Conservation (phyloP, 2,888 invertebrate genomes). For the Standfussiana lucernea region DNA sequence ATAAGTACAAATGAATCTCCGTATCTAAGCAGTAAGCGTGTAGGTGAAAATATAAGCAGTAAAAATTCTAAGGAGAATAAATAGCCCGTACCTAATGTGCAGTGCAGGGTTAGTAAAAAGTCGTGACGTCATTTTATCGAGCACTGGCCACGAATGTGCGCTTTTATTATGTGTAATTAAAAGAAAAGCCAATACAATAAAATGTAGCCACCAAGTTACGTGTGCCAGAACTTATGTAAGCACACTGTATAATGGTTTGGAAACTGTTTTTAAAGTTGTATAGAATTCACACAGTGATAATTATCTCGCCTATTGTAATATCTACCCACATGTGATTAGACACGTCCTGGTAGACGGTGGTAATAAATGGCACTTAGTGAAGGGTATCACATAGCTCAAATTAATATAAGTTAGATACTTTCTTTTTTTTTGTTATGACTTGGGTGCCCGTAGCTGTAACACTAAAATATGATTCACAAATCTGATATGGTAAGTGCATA, state of each 20-base stretch:
- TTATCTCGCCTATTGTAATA: constrained; percentile 63
- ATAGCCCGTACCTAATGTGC: constrained; percentile 55
- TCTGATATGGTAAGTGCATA: neutral
- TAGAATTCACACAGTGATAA: constrained; percentile 71
- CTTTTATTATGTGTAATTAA: constrained; percentile 67
- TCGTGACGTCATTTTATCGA: constrained; percentile 59
- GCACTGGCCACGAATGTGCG: constrained; percentile 45
- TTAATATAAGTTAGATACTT: constrained; percentile 30
- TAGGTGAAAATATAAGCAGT: constrained; percentile 58
- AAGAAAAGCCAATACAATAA: constrained; percentile 63
- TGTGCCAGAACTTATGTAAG: constrained; percentile 63
- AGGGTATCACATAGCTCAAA: constrained; percentile 24
- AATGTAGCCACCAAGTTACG: constrained; percentile 64
- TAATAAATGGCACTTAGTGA: constrained; percentile 37
- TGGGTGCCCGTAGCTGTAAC: neutral
- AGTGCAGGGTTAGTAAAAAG: constrained; percentile 49
- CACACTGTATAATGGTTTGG: constrained; percentile 57
- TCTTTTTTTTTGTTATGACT: constrained; percentile 16
- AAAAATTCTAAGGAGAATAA: constrained; percentile 52
- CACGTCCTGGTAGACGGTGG: constrained; percentile 38
- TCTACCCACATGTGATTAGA: constrained; percentile 53
- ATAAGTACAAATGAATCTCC: constrained; percentile 56
- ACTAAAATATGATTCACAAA: constrained; percentile 2
- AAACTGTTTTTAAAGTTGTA: constrained; percentile 68
- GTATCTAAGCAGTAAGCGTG: constrained; percentile 31